Evolutionary conservation across 2,797 vertebrate genomes (phyloP).

Genomic region (Labeo calbasu): DNA sequence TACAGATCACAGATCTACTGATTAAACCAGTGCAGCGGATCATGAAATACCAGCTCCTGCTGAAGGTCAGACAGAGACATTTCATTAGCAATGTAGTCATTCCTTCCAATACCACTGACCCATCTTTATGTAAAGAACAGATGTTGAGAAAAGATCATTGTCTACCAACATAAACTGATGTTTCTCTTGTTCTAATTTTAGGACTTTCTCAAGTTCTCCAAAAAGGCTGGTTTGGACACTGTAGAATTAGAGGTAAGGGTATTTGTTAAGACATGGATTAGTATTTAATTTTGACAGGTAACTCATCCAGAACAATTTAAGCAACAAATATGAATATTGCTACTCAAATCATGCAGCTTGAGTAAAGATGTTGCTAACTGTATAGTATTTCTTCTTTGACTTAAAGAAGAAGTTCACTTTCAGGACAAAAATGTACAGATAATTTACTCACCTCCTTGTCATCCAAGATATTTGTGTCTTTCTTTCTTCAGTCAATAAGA

Average conservation of each 20-base stretch:
- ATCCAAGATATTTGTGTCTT: too few species aligned
- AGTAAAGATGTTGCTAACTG: not conserved
- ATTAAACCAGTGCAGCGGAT: slow-evolving; percentile 99
- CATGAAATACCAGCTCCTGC: slow-evolving; percentile 96
- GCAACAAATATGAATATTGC: not conserved
- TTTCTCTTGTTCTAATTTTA: slow-evolving; percentile 61
- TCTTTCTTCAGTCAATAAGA: too few species aligned
- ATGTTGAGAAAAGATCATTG: not conserved
- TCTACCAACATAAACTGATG: not conserved
- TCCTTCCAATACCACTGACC: not conserved
- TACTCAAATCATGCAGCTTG: not conserved
- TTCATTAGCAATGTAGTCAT: not conserved
- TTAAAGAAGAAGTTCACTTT: too few species aligned
- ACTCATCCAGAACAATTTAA: not conserved
- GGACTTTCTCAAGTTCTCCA: slow-evolving; percentile 96
- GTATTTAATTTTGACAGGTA: not conserved
- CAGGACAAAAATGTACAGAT: too few species aligned
- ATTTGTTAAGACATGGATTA: not conserved
- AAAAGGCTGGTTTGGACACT: slow-evolving; percentile 90
- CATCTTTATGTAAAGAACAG: not conserved
- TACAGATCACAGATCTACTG: slow-evolving; percentile 94
- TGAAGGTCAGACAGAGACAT: slow-evolving; percentile 83
- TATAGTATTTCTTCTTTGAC: not conserved
- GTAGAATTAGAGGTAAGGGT: slow-evolving; percentile 89
- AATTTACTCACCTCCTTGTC: too few species aligned